Percentiles rank a stretch among this genome's conserved stretches.
Conservation (phyloP, 2,113 vertebrate genomes). For the Campylomormyrus tamandua region DNA sequence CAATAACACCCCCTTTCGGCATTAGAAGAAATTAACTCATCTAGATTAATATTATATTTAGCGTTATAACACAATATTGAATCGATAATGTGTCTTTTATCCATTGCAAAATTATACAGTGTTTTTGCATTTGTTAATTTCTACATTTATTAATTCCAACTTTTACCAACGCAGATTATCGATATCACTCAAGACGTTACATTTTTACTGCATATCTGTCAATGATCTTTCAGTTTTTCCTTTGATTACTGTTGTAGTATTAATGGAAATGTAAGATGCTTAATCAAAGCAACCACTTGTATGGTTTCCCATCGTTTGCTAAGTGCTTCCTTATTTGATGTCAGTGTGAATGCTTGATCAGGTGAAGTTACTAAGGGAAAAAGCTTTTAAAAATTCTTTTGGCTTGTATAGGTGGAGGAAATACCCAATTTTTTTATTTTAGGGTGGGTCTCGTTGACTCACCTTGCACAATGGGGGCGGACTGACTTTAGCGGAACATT, state of each 20-base stretch:
- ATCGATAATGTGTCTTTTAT: not conserved
- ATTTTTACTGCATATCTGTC: not conserved
- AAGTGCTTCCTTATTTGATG: not conserved
- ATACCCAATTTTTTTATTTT: not conserved
- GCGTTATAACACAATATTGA: not conserved
- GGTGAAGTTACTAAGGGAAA: not conserved
- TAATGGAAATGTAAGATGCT: not conserved
- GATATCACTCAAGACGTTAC: not conserved
- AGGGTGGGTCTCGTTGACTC: not conserved
- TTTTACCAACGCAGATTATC: not conserved
- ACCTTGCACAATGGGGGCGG: constrained; percentile 11
- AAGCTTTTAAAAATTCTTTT: not conserved
- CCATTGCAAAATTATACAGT: not conserved
- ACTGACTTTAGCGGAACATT: not conserved
- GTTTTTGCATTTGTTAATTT: not conserved
- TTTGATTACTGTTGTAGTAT: not conserved
- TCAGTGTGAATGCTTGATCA: not conserved
- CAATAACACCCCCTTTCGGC: not conserved
- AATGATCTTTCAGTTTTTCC: not conserved
- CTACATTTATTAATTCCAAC: not conserved
- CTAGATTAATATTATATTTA: not conserved
- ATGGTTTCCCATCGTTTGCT: not conserved
- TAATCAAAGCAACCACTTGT: not conserved
- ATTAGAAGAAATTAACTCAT: not conserved
- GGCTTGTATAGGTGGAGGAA: not conserved